Percentiles rank a stretch among this genome's conserved stretches.
Conservation (phyloP, 2,888 invertebrate genomes). For the Sinodicranocentrus sp. region DNA sequence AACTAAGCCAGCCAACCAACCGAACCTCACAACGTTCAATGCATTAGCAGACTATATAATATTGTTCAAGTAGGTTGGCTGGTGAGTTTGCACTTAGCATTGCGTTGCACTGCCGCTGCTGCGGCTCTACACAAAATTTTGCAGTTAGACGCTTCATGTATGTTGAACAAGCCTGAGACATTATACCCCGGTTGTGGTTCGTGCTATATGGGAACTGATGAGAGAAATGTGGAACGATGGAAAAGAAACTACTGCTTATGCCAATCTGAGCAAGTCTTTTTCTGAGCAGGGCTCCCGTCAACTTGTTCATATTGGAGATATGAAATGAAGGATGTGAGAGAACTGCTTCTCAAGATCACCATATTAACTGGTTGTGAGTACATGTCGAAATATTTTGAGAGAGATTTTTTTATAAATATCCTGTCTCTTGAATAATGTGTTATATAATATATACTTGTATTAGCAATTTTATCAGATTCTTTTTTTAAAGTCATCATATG, state of each 20-base stretch:
- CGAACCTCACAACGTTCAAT: too few species aligned
- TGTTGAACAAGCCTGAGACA: background rate
- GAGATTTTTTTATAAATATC: too few species aligned
- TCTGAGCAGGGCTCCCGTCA: background rate
- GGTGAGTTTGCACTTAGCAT: too few species aligned
- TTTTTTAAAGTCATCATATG: too few species aligned
- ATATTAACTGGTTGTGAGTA: too few species aligned
- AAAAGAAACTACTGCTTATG: background rate
- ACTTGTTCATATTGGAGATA: constrained; percentile 26
- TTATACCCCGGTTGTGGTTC: background rate
- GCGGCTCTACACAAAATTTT: constrained; percentile 26
- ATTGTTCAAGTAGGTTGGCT: too few species aligned
- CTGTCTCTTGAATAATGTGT: too few species aligned
- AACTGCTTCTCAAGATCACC: too few species aligned
- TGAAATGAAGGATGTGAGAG: constrained; percentile 14
- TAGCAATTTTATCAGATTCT: too few species aligned
- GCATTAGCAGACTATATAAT: too few species aligned
- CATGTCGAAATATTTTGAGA: too few species aligned
- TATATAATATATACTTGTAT: too few species aligned
- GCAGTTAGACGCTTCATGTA: constrained; percentile 4
- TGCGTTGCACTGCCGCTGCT: background rate
- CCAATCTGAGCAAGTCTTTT: constrained; percentile 40
- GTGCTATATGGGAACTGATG: constrained; percentile 10
- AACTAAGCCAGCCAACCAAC: background rate
- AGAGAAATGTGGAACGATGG: constrained; percentile 34